Conservation (phyloP, 2,888 invertebrate genomes). For the Drosophila cracens region DNA sequence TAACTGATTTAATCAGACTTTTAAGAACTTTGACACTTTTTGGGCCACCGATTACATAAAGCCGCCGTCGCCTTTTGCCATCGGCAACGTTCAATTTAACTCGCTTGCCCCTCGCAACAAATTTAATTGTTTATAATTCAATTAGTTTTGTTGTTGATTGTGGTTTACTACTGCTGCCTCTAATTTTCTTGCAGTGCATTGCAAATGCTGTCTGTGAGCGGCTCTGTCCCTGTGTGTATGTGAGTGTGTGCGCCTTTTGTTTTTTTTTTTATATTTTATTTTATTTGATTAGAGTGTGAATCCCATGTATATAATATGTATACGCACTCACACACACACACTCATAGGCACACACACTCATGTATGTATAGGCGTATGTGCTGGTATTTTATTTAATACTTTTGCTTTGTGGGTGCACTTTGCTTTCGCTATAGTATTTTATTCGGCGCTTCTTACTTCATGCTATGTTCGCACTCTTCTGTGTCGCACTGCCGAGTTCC, state of each 20-base stretch:
- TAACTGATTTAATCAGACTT: conserved; percentile 64
- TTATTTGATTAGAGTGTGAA: conserved; percentile 25
- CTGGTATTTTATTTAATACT: conserved; percentile 67
- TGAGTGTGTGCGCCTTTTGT: conserved; percentile 21
- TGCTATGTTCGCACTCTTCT: conserved; percentile 84
- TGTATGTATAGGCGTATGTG: conserved; percentile 27
- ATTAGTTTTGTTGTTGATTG: conserved; percentile 47
- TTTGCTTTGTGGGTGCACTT: conserved; percentile 66
- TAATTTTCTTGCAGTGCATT: conserved; percentile 22
- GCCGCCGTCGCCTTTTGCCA: conserved; percentile 13
- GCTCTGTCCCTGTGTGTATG: background rate
- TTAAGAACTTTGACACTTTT: conserved; percentile 50
- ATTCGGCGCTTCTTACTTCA: conserved; percentile 80
- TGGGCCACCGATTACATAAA: conserved; percentile 59
- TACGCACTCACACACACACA: conserved; percentile 7
- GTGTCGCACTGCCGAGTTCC: conserved; percentile 84
- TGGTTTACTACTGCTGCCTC: conserved; percentile 4
- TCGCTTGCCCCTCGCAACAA: conserved; percentile 30
- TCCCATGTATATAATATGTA: conserved; percentile 29
- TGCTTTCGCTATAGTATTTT: conserved; percentile 68
- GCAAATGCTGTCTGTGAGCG: conserved; percentile 9
- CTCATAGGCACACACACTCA: conserved; percentile 6
- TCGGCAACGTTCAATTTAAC: conserved; percentile 7
- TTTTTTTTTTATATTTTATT: conserved; percentile 28
- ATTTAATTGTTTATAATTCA: conserved; percentile 67